Percentiles rank a stretch among this genome's conserved stretches.
Conservation (phyloP, 2,888 invertebrate genomes). For the Resseliella maxima region DNA sequence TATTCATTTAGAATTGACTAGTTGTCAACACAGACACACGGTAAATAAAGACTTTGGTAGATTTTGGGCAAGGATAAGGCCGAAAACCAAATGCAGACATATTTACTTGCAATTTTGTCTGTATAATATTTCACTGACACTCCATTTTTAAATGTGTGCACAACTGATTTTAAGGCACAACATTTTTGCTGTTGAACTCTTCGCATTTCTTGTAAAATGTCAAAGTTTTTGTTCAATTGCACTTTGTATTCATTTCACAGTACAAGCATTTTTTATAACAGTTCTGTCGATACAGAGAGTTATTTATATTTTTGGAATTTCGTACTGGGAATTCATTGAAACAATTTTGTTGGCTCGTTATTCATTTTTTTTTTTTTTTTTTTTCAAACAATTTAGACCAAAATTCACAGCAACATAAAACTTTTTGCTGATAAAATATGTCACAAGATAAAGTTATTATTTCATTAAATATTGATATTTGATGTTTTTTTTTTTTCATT, state of each 20-base stretch:
- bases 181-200: neutral
- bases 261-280: neutral
- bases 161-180: neutral
- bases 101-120: neutral
- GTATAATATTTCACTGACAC: neutral
- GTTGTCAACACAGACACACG: constrained; percentile 5
- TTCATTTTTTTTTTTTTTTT: neutral
- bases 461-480: too few species aligned
- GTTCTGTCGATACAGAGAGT: too few species aligned
- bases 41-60: neutral
- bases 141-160: neutral
- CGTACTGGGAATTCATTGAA: neutral
- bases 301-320: neutral
- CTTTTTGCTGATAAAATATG: too few species aligned
- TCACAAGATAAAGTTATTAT: too few species aligned
- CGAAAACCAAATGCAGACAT: neutral
- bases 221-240: neutral
- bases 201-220: neutral
- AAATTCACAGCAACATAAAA: neutral
- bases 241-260: neutral
- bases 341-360: neutral
- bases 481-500: too few species aligned
- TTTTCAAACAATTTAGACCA: neutral
- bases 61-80: neutral
- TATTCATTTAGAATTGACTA: constrained; percentile 24